Percentiles rank a stretch among this genome's conserved stretches.
phyloP scores from a whole-genome alignment of 2,888 invertebrate species.

The Stenolophus ochropezus region DNA sequence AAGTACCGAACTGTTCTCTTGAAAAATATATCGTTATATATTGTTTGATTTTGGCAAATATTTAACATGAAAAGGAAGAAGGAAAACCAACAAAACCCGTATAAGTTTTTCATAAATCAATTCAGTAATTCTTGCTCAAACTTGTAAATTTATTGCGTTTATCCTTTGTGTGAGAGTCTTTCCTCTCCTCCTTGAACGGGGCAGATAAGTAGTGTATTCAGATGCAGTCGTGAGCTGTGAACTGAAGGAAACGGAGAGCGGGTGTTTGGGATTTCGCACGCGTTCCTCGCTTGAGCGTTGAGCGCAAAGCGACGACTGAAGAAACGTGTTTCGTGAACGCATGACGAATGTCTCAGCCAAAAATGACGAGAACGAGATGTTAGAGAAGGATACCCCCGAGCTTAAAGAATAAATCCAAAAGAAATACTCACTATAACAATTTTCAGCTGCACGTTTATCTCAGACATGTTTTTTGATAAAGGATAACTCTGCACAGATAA shows the following conservation, averaged over 20 bases:
- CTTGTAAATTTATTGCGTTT: neutral
- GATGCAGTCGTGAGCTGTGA: conserved; percentile 31
- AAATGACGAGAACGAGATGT: neutral
- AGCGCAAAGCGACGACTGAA: conserved; percentile 1
- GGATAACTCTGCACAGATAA: no score
- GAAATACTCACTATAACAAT: neutral
- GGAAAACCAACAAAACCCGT: neutral
- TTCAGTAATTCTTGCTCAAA: neutral
- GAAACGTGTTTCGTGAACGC: conserved; percentile 32
- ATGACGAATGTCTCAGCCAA: conserved; percentile 27
- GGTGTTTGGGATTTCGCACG: conserved; percentile 19
- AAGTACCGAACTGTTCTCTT: no score
- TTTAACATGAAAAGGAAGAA: neutral
- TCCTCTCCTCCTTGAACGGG: neutral
- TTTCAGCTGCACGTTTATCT: no score
- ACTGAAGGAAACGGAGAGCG: conserved; percentile 5
- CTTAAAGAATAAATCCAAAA: neutral
- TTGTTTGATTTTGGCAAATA: neutral
- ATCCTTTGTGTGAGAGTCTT: neutral
- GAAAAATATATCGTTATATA: no score
- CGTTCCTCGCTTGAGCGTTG: conserved; percentile 26
- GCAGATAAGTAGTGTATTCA: conserved; percentile 55
- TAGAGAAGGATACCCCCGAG: neutral
- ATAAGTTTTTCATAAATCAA: neutral
- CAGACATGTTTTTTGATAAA: no score